Percentiles rank a stretch among this genome's conserved stretches.
These are phyloP conservation scores for Euwallacea fornicatus DNA, from an alignment of 1,140 invertebrate genomes.

Conservation along the genomic window DNA sequence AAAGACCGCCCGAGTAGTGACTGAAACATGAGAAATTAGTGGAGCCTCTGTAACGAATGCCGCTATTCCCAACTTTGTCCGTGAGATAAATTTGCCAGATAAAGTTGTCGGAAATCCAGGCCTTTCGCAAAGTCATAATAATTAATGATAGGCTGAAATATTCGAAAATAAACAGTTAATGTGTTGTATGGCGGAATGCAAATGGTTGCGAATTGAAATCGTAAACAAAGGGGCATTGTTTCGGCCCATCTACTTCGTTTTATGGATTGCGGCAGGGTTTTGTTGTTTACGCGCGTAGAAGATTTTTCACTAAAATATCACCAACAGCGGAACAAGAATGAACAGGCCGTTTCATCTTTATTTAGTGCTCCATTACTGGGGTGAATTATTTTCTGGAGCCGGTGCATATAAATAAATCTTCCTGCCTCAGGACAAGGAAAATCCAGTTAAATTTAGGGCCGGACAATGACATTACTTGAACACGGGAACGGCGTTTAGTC, in stretches of 20 bases:
- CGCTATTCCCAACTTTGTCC: not conserved
- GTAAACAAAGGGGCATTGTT: too few relatives aligned
- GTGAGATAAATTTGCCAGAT: not conserved
- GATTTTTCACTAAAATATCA: too few relatives aligned
- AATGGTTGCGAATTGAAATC: too few relatives aligned
- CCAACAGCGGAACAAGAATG: too few relatives aligned
- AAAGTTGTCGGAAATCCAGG: too few relatives aligned
- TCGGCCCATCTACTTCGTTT: too few relatives aligned
- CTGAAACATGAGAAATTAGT: slow-evolving; percentile 5
- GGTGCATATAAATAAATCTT: slow-evolving; percentile 22
- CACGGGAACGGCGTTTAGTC: slow-evolving; percentile 20
- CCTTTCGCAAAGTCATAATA: too few relatives aligned
- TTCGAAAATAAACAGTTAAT: not conserved
- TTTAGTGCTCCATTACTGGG: not conserved
- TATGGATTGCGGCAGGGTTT: too few relatives aligned
- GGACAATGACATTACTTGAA: slow-evolving; percentile 19
- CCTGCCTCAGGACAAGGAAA: not conserved
- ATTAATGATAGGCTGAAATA: not conserved
- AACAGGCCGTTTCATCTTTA: too few relatives aligned
- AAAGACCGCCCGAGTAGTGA: not conserved
- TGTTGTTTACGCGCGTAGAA: too few relatives aligned
- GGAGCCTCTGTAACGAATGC: slow-evolving; percentile 1
- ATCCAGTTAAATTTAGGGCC: slow-evolving; percentile 18
- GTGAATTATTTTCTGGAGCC: slow-evolving; percentile 9
- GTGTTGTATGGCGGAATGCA: too few relatives aligned